These are phyloP conservation scores for Champsocephalus esox DNA, from an alignment of 2,797 vertebrate species.

Conservation along the genomic window DNA sequence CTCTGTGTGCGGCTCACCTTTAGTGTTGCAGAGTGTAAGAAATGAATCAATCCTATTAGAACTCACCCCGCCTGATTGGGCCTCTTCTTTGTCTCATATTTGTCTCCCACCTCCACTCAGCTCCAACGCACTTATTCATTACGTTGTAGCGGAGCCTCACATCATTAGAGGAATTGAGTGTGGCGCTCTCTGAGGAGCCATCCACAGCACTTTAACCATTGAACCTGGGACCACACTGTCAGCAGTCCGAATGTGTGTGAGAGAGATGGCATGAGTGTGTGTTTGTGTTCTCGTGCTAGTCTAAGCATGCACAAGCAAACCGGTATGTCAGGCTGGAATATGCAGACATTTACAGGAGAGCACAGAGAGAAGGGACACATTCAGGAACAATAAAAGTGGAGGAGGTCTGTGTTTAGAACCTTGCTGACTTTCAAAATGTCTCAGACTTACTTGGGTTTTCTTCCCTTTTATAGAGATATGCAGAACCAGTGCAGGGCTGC, in stretches of 20 bases:
- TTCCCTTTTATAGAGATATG: background rate
- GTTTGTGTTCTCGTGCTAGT: conserved; percentile 6
- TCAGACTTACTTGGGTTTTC: conserved; percentile 9
- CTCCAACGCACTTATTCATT: conserved; percentile 47
- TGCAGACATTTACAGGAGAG: conserved; percentile 20
- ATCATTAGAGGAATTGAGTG: conserved; percentile 55
- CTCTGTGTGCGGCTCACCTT: conserved; percentile 36
- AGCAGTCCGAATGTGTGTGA: conserved; percentile 48
- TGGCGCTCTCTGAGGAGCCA: conserved; percentile 59
- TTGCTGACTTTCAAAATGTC: conserved; percentile 12
- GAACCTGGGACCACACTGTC: conserved; percentile 55
- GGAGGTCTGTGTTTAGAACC: conserved; percentile 16
- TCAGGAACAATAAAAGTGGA: conserved; percentile 8
- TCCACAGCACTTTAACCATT: conserved; percentile 60
- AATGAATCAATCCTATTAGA: conserved; percentile 29
- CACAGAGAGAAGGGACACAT: background rate
- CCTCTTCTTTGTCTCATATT: conserved; percentile 18
- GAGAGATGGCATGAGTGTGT: conserved; percentile 4
- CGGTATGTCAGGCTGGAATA: conserved; percentile 17
- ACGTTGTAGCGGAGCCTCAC: conserved; percentile 41
- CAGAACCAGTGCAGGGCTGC: background rate
- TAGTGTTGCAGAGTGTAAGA: background rate
- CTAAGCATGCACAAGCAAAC: conserved; percentile 12
- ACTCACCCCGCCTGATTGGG: conserved; percentile 3
- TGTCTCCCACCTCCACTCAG: conserved; percentile 25